Percentiles rank a stretch among this genome's conserved stretches.
These are phyloP conservation scores for Eueides isabella DNA, from an alignment of 1,140 invertebrate species.

Conservation along the genomic window DNA sequence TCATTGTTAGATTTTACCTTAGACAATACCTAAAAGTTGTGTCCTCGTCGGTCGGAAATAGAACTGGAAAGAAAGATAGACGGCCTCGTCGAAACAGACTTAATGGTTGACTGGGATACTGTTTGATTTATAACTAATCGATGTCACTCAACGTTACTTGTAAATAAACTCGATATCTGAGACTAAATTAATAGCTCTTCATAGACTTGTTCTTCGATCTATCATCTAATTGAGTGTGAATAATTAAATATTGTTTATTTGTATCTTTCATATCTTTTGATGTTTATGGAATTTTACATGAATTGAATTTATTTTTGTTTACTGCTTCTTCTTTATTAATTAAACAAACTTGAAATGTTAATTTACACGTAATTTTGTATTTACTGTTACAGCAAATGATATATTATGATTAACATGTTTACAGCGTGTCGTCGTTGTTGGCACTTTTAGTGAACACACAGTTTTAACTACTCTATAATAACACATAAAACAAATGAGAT, in stretches of 20 bases:
- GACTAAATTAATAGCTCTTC: constrained; percentile 35
- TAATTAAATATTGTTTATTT: neutral
- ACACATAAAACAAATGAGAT: too few relatives aligned
- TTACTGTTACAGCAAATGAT: too few relatives aligned
- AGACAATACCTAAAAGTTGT: constrained; percentile 37
- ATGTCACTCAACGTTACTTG: constrained; percentile 42
- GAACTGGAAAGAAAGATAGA: constrained; percentile 58
- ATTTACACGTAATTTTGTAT: too few relatives aligned
- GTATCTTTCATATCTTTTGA: neutral
- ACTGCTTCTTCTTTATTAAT: neutral
- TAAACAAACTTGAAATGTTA: too few relatives aligned
- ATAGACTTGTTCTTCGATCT: constrained; percentile 16
- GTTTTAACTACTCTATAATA: too few relatives aligned
- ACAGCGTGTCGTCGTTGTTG: too few relatives aligned
- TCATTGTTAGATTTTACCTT: constrained; percentile 11
- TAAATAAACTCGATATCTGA: constrained; percentile 31
- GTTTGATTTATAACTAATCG: constrained; percentile 53
- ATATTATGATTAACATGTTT: too few relatives aligned
- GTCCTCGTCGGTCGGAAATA: constrained; percentile 50
- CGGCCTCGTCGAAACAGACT: constrained; percentile 48
- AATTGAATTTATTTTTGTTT: neutral
- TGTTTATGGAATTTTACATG: neutral
- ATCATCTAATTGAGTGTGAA: constrained; percentile 26
- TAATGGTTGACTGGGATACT: constrained; percentile 46
- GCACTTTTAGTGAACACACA: too few relatives aligned